These are phyloP conservation scores for Acronicta psi DNA, from an alignment of 2,888 invertebrate species.

Conservation along the genomic window DNA sequence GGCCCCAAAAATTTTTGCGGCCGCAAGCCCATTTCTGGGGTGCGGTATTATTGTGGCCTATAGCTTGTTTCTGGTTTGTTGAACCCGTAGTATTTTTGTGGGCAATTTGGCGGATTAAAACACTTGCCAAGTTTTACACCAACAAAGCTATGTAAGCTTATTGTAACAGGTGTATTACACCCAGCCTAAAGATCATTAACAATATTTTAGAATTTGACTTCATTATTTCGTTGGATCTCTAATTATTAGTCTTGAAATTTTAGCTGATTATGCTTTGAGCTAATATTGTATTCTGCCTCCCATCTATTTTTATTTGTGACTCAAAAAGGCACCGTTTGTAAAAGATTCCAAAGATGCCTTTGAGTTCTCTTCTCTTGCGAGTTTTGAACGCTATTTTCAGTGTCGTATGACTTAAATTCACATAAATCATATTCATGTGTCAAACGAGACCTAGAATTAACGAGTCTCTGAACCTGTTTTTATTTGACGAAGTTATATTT, in stretches of 20 bases:
- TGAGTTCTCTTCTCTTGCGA: slow-evolving; percentile 40
- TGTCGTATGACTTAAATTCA: slow-evolving; percentile 48
- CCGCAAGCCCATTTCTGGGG: slow-evolving; percentile 24
- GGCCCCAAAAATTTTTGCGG: slow-evolving; percentile 26
- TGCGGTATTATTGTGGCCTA: slow-evolving; percentile 19
- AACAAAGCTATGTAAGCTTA: slow-evolving; percentile 21
- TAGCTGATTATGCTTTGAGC: slow-evolving; percentile 44
- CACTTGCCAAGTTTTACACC: slow-evolving; percentile 30
- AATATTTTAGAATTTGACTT: slow-evolving; percentile 16
- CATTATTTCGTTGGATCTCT: slow-evolving; percentile 10
- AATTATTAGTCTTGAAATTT: slow-evolving; percentile 18
- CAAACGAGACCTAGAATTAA: slow-evolving; percentile 60
- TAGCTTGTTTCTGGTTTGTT: slow-evolving; percentile 31
- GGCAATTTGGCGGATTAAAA: slow-evolving; percentile 48
- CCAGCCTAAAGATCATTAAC: slow-evolving; percentile 11
- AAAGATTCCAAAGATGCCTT: slow-evolving; percentile 49
- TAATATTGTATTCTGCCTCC: slow-evolving; percentile 52
- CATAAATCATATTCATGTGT: slow-evolving; percentile 42
- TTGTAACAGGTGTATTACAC: slow-evolving; percentile 30
- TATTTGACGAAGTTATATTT: slow-evolving; percentile 42
- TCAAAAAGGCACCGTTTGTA: slow-evolving; percentile 49
- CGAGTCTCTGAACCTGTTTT: slow-evolving; percentile 50
- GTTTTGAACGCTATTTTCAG: slow-evolving; percentile 52
- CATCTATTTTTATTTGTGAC: slow-evolving; percentile 33
- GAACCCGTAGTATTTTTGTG: slow-evolving; percentile 18